Conservation (phyloP, 2,113 vertebrate species). For the Phalacrocorax brasilianus region DNA sequence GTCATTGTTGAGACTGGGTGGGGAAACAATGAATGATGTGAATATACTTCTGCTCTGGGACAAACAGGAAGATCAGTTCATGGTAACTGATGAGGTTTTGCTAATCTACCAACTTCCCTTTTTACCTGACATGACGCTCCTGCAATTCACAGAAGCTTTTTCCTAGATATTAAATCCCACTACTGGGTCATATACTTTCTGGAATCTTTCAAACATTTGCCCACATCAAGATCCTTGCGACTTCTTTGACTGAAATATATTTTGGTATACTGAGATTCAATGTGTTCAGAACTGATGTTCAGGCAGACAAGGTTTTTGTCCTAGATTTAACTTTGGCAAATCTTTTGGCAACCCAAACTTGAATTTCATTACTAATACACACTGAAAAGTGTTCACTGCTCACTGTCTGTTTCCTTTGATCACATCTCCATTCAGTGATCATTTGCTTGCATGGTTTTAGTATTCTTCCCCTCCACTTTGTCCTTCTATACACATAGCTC, state of each 20-base stretch:
- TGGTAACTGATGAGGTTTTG: not conserved
- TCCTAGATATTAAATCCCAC: not conserved
- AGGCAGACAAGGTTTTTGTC: not conserved
- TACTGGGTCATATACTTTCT: not conserved
- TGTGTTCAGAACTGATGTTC: not conserved
- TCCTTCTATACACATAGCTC: not conserved
- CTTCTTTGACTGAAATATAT: not conserved
- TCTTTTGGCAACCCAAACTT: not conserved
- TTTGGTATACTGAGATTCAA: not conserved
- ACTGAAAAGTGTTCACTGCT: not conserved
- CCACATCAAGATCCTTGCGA: not conserved
- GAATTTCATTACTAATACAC: not conserved
- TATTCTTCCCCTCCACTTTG: not conserved
- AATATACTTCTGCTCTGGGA: not conserved
- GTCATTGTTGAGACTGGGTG: not conserved
- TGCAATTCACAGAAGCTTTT: not conserved
- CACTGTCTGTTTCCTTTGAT: not conserved
- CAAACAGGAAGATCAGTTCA: not conserved
- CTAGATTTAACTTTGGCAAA: not conserved
- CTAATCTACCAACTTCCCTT: not conserved
- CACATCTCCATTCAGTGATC: not conserved
- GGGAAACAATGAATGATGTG: not conserved
- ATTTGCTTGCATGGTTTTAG: not conserved
- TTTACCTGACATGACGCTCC: not conserved
- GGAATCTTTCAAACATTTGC: not conserved